Percentiles rank a stretch among this genome's conserved stretches.
These are phyloP conservation scores for Drepana falcataria DNA, from an alignment of 2,888 invertebrate genomes.

Conservation along the genomic window DNA sequence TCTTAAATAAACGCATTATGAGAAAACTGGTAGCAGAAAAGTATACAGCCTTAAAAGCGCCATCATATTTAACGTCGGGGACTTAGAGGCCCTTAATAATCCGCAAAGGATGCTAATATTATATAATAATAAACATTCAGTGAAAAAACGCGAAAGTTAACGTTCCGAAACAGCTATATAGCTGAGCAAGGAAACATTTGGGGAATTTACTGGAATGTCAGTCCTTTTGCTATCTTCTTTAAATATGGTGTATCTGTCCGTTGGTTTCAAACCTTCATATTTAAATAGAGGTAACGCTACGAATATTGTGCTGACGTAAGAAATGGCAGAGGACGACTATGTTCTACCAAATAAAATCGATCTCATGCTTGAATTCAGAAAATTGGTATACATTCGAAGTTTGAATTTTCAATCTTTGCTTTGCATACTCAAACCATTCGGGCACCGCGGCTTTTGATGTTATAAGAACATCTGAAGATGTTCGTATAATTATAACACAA, in stretches of 20 bases:
- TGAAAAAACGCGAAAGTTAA: constrained; percentile 20
- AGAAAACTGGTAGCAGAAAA: not conserved
- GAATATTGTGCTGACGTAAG: no score
- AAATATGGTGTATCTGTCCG: not conserved
- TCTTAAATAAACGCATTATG: not conserved
- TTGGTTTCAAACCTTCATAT: not conserved
- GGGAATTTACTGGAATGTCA: constrained; percentile 21
- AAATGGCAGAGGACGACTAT: no score
- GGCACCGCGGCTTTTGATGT: no score
- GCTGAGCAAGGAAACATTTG: constrained; percentile 20
- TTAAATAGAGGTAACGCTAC: no score
- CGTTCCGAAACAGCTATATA: constrained; percentile 15
- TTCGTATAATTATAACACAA: not conserved
- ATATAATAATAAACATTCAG: constrained; percentile 18
- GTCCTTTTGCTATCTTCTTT: not conserved
- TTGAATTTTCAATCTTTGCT: no score
- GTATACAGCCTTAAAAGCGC: not conserved
- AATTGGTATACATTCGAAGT: no score
- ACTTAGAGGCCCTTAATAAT: constrained; percentile 10
- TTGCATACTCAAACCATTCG: no score
- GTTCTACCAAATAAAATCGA: no score
- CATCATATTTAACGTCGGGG: not conserved
- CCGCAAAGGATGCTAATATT: constrained; percentile 9
- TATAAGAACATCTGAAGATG: no score
- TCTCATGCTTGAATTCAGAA: no score